Evolutionary conservation across 2,113 vertebrate species (phyloP).

Genomic region (Notiomystis cincta): DNA sequence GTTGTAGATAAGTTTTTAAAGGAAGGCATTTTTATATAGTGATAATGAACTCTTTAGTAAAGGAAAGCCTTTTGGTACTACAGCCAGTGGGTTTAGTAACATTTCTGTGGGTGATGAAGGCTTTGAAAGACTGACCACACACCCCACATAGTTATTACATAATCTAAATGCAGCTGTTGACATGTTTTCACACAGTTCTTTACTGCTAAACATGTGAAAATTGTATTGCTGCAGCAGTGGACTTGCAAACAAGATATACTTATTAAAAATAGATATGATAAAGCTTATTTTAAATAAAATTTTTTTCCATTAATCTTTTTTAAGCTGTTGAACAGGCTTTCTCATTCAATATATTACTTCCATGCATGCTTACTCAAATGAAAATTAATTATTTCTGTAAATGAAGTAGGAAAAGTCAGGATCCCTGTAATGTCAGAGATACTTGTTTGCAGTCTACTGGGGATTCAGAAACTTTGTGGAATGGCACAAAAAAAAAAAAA

Average conservation of each 20-base stretch:
- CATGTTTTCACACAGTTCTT: neutral
- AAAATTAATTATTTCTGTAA: neutral
- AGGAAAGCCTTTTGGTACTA: neutral
- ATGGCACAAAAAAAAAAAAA: neutral
- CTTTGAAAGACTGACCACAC: neutral
- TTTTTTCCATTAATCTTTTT: neutral
- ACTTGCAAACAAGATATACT: neutral
- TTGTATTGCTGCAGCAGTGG: neutral
- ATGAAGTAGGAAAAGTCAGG: neutral
- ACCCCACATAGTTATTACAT: neutral
- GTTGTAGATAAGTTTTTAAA: neutral
- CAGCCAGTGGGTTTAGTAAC: neutral
- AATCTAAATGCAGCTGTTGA: neutral
- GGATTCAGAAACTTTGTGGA: neutral
- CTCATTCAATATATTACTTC: neutral
- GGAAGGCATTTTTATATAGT: neutral
- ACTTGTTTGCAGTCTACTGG: neutral
- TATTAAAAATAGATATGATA: neutral
- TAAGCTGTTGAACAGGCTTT: neutral
- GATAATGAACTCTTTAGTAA: neutral
- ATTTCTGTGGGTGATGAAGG: neutral
- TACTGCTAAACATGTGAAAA: neutral
- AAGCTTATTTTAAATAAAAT: neutral
- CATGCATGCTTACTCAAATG: neutral
- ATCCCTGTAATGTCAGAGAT: neutral